Percentiles rank a stretch among this genome's conserved stretches.
phyloP scores from a whole-genome alignment of 1,140 invertebrate species.

The Drosophila suzukii region DNA sequence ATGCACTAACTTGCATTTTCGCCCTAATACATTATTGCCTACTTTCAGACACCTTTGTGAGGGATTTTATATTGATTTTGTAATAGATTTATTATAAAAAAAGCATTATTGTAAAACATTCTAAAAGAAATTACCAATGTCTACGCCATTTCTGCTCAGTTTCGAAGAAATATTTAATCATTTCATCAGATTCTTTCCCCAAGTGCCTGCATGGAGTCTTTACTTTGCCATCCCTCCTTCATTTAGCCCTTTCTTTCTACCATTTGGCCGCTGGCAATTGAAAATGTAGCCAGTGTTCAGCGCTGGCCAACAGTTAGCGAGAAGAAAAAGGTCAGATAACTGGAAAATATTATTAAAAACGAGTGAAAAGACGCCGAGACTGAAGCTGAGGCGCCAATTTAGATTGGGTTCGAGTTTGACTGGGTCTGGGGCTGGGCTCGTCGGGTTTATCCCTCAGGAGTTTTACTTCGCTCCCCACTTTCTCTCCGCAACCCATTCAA shows the following conservation, averaged over 20 bases:
- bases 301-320: slow-evolving; percentile 45
- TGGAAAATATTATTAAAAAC: slow-evolving; percentile 82
- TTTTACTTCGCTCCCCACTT: slow-evolving; percentile 28
- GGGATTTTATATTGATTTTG: too few species aligned
- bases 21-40: too few species aligned
- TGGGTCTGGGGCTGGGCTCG: background rate
- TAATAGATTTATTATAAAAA: too few species aligned
- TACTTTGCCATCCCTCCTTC: background rate
- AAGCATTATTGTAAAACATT: background rate
- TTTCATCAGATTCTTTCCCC: slow-evolving; percentile 1
- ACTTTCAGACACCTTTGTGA: too few species aligned
- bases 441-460: slow-evolving; percentile 62
- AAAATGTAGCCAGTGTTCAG: slow-evolving; percentile 46
- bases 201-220: slow-evolving; percentile 3
- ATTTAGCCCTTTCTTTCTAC: slow-evolving; percentile 25
- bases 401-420: slow-evolving; percentile 14
- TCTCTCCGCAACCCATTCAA: background rate
- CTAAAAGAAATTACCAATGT: too few species aligned
- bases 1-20: too few species aligned
- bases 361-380: slow-evolving; percentile 61
- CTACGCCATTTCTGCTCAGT: background rate
- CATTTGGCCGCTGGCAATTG: slow-evolving; percentile 47
- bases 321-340: slow-evolving; percentile 81
- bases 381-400: slow-evolving; percentile 13
- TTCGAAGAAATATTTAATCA: background rate